Evolutionary conservation across 53 echinoderm and acorn worm species (phyloP).

Genomic region (Astropecten irregularis): DNA sequence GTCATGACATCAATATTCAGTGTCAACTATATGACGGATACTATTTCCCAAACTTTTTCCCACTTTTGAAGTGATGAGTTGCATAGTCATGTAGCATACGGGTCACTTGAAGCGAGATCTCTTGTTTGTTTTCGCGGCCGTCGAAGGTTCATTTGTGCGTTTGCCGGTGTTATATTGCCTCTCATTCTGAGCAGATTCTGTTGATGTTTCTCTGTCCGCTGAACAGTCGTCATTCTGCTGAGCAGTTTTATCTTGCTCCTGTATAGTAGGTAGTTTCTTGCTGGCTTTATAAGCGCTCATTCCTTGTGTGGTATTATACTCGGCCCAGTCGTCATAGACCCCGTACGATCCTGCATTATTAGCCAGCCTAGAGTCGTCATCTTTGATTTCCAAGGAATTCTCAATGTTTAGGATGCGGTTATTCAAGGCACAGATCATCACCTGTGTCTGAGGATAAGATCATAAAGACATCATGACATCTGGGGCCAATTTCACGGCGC

Average conservation of each 20-base stretch:
- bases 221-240: not conserved
- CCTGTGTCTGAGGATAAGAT: constrained; percentile 50
- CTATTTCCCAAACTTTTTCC: too few relatives aligned
- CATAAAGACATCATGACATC: too few relatives aligned
- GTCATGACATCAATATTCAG: too few relatives aligned
- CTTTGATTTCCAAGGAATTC: constrained; percentile 56
- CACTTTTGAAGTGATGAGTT: too few relatives aligned
- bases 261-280: not conserved
- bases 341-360: too few relatives aligned
- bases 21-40: too few relatives aligned
- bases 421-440: constrained; percentile 70
- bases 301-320: not conserved
- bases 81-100: too few relatives aligned
- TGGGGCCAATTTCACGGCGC: too few relatives aligned
- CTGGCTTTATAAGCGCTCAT: not conserved
- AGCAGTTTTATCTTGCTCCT: constrained; percentile 17
- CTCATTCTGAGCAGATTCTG: not conserved
- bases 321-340: not conserved
- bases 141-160: constrained; percentile 10
- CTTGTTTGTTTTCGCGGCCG: not conserved
- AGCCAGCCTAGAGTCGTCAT: too few relatives aligned
- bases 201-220: not conserved
- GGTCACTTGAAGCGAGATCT: constrained; percentile 36
- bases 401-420: constrained; percentile 69
- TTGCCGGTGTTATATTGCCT: constrained; percentile 1